Evolutionary conservation across 2,797 vertebrate genomes (phyloP).

Genomic region (Thalassophryne amazonica): DNA sequence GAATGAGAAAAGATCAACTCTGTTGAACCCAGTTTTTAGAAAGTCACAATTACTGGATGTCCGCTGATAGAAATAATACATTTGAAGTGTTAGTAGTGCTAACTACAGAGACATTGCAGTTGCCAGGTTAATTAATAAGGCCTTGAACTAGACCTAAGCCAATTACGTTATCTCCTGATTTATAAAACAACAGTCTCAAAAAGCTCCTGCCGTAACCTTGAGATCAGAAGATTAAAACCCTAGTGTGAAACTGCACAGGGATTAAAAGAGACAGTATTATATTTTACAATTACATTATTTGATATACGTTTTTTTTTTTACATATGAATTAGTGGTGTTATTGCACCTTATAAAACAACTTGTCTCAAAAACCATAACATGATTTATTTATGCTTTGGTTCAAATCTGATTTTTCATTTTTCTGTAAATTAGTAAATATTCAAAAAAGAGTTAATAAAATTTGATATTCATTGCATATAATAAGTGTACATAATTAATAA

Average conservation of each 20-base stretch:
- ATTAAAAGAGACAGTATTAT: background rate
- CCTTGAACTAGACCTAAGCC: slow-evolving; percentile 68
- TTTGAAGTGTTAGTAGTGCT: slow-evolving; percentile 71
- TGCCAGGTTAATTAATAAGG: slow-evolving; percentile 69
- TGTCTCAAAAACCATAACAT: too few species aligned
- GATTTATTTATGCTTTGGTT: too few species aligned
- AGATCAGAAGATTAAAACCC: slow-evolving; percentile 35
- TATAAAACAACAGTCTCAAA: slow-evolving; percentile 66
- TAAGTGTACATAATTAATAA: too few species aligned
- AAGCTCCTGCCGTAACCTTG: slow-evolving; percentile 60
- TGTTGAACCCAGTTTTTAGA: slow-evolving; percentile 8
- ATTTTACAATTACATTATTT: too few species aligned
- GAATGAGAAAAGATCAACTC: background rate
- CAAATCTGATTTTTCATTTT: too few species aligned
- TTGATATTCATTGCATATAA: too few species aligned
- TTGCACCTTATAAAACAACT: too few species aligned
- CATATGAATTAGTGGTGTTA: too few species aligned
- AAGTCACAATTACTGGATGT: too few species aligned
- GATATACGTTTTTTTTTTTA: too few species aligned
- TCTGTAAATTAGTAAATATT: too few species aligned
- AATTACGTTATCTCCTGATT: slow-evolving; percentile 76
- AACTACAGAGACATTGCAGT: slow-evolving; percentile 70
- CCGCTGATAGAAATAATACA: slow-evolving; percentile 72
- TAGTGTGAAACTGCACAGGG: slow-evolving; percentile 1
- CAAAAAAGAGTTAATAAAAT: too few species aligned